These are phyloP conservation scores for Cheumatopsyche charites DNA, from an alignment of 1,140 invertebrate genomes.

Conservation along the genomic window DNA sequence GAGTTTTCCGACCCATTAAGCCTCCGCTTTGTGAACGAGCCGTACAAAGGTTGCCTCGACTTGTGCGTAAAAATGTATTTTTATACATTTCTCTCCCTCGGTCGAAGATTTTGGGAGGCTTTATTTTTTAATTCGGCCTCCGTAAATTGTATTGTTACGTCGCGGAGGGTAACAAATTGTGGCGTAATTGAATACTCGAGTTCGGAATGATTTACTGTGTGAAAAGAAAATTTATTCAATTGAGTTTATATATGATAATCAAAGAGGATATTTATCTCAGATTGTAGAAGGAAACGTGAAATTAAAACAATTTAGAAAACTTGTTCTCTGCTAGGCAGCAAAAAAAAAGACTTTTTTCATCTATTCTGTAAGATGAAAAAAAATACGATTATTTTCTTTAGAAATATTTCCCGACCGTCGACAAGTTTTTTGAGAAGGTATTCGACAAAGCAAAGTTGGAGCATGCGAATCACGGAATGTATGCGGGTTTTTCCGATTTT, in stretches of 20 bases:
- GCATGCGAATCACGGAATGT: background rate
- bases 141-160: conserved; percentile 13
- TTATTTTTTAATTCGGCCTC: background rate
- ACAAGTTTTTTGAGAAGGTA: conserved; percentile 23
- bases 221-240: no score
- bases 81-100: conserved; percentile 1
- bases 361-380: background rate
- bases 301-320: no score
- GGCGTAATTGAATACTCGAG: conserved; percentile 16
- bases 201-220: background rate
- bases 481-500: conserved; percentile 33
- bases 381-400: conserved; percentile 14
- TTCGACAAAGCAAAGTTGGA: conserved; percentile 23
- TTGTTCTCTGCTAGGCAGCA: no score
- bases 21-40: conserved; percentile 15
- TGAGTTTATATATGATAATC: no score
- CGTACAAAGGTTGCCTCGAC: conserved; percentile 23
- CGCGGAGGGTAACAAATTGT: conserved; percentile 5
- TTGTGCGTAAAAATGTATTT: conserved; percentile 19
- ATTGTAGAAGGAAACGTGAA: no score
- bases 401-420: background rate
- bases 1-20: conserved; percentile 39
- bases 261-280: no score
- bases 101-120: background rate
- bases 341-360: no score